Percentiles rank a stretch among this genome's conserved stretches.
Evolutionary conservation across 2,113 vertebrate species (phyloP).

Genomic region (Myanophis thanlyinensis): DNA sequence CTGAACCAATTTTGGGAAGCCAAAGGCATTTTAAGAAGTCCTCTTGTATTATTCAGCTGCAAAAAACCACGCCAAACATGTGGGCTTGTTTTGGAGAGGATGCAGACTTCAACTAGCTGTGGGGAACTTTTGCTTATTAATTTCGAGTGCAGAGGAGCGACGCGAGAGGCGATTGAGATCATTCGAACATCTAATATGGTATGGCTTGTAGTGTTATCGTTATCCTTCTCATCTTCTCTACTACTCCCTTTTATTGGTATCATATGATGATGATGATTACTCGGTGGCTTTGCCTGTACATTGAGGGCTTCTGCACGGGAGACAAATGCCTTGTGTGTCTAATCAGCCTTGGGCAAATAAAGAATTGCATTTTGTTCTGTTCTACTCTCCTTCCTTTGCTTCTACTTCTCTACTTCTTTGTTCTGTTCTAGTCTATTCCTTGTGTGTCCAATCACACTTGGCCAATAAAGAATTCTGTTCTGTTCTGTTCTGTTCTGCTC

Average conservation of each 20-base stretch:
- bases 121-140: not conserved
- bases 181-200: not conserved
- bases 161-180: not conserved
- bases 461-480: too few species aligned
- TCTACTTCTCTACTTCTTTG: too few species aligned
- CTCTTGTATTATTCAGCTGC: not conserved
- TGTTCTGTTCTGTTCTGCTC: too few species aligned
- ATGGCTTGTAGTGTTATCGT: not conserved
- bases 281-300: not conserved
- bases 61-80: not conserved
- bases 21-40: not conserved
- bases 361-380: not conserved
- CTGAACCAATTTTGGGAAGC: not conserved
- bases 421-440: not conserved
- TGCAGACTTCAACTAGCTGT: not conserved
- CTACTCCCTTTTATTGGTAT: not conserved
- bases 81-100: not conserved
- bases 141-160: not conserved
- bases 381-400: too few species aligned
- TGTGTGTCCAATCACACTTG: too few species aligned
- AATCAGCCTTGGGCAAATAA: not conserved
- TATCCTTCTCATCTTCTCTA: not conserved
- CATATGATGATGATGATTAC: not conserved
- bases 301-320: not conserved
- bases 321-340: not conserved